Base-by-base conservation (phyloP, 2,113 vertebrate species). In the Lathamus discolor region DNA sequence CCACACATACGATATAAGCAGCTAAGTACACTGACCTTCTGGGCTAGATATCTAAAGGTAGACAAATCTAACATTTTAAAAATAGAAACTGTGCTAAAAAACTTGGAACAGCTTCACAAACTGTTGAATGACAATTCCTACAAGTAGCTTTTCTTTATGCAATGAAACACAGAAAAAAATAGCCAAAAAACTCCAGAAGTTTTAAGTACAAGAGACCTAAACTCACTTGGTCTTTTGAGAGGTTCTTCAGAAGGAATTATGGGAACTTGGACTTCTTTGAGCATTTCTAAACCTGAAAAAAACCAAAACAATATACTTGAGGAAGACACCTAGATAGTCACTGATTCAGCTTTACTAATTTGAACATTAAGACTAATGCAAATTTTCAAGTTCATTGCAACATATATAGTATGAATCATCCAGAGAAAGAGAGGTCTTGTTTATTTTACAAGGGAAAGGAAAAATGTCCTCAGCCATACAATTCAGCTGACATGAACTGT, bases 211-310 rank as follows among this genome's bases (percentile, higher is more conserved):
- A 91, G 73, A 77, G 13, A 52, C 69, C 62, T 81, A 82, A 70
- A 89, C 96, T 97, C 62, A 98, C 97, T 92, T 80, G 94, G 94
- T 79, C 46, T 96, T 72, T 91, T 96, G n/a, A 72, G 79, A 68
- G 24, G 44, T 64, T 86, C 91, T 88, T 93, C 54, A 35, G 82
- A 57, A 59, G 87, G 35, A 75, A 63, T 43, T 28, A 49, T 2
- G 17, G 77, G 68, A 92, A 91, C 70, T 37, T 5, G 54, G 14
- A 55, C 41, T 46, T 96, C 95, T 49, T 86, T 68, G 63, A 85
- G 72, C 29, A n/a, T 29, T 62, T 87, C 84, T 81, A 85, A 73
- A 61, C 89, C 96, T 97, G 78, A 16, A 88, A 87, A 86, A 81
- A 57, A 37, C 37, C 17, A 80, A 62, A 84, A 57, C 16, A 31